A percentile compares a stretch with the other conserved stretches of the same genome.
These are phyloP conservation scores for Acleris emargana DNA, from an alignment of 2,888 invertebrate genomes.

Conservation along the genomic window DNA sequence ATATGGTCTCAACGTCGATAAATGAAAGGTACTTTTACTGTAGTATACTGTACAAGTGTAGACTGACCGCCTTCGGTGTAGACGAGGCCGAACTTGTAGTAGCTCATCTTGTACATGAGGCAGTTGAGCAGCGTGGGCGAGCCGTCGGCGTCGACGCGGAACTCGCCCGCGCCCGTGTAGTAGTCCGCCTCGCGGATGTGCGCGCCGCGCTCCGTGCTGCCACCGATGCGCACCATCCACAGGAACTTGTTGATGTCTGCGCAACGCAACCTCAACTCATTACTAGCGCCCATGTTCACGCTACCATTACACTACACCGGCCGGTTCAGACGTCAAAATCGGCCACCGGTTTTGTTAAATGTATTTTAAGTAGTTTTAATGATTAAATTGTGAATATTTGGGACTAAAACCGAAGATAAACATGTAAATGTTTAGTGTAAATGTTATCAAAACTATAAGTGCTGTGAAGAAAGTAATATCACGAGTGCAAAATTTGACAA, in stretches of 20 bases:
- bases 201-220: slow-evolving; percentile 96
- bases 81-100: slow-evolving; percentile 98
- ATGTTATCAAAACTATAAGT: too few species aligned
- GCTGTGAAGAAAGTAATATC: too few species aligned
- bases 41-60: background rate
- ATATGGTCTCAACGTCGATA: too few species aligned
- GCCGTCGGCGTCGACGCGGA: slow-evolving; percentile 97
- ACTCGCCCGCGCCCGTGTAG: slow-evolving; percentile 97
- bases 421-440: too few species aligned
- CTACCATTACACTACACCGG: too few species aligned
- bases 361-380: too few species aligned
- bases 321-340: too few species aligned
- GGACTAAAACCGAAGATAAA: too few species aligned
- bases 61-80: slow-evolving; percentile 95
- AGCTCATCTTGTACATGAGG: slow-evolving; percentile 99
- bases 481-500: too few species aligned
- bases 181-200: slow-evolving; percentile 99
- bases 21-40: too few species aligned
- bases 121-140: slow-evolving; percentile 96
- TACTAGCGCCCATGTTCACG: background rate
- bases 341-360: too few species aligned
- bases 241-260: slow-evolving; percentile 98
- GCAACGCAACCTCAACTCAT: background rate
- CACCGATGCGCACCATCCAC: slow-evolving; percentile 99
- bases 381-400: too few species aligned